Conservation (phyloP, 2,888 invertebrate genomes). For the Cinara cedri region DNA sequence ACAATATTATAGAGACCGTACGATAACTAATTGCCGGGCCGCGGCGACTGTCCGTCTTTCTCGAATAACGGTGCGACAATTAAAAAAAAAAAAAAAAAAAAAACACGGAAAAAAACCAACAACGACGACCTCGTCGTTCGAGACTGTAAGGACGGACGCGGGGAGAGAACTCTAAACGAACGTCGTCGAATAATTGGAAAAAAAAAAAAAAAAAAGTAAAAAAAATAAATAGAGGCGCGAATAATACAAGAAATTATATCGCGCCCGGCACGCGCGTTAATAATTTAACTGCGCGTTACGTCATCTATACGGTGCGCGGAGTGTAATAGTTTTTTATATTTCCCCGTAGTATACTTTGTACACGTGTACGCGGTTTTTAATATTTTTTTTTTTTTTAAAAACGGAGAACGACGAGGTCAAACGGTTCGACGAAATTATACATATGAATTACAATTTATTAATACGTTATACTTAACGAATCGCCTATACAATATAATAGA, state of each 20-base stretch:
- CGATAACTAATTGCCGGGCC: not conserved
- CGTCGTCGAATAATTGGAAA: not conserved
- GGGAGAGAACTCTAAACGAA: not conserved
- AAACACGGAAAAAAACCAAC: not conserved
- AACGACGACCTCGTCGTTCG: too few species aligned
- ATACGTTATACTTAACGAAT: too few species aligned
- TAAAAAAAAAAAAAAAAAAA: not conserved
- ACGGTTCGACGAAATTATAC: not conserved
- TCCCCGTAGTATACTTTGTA: too few species aligned
- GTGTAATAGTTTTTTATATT: not conserved
- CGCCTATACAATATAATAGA: too few species aligned
- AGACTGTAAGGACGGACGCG: too few species aligned
- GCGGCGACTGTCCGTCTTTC: not conserved
- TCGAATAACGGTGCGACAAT: conserved; percentile 24
- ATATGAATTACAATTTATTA: too few species aligned
- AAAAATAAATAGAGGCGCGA: not conserved
- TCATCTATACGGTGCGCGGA: not conserved
- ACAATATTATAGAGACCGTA: too few species aligned
- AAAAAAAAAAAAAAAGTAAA: not conserved
- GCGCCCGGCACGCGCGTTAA: conserved; percentile 30
- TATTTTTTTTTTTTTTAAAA: too few species aligned
- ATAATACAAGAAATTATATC: conserved; percentile 18
- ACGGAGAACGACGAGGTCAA: conserved; percentile 26
- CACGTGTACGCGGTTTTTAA: too few species aligned
- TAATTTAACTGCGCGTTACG: conserved; percentile 46